Evolutionary conservation across 1,140 invertebrate genomes (phyloP).

Genomic region (Homalodisca vitripennis): DNA sequence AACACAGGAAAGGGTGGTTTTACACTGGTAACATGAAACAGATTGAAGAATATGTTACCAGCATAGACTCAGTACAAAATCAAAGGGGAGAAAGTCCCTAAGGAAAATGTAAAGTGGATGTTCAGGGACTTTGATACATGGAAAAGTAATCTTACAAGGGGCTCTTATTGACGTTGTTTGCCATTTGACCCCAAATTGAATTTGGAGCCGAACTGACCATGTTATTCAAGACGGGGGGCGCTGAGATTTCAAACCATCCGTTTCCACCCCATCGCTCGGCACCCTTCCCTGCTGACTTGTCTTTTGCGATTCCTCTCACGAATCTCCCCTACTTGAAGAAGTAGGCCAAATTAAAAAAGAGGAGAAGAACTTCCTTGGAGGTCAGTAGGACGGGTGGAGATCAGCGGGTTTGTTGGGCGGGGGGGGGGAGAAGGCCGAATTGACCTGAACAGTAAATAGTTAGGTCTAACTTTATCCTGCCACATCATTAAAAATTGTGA

Average conservation of each 20-base stretch:
- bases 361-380: not conserved
- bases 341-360: conserved; percentile 16
- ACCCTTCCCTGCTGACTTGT: conserved; percentile 14
- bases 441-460: too few relatives aligned
- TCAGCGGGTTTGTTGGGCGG: too few relatives aligned
- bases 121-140: conserved; percentile 10
- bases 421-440: not conserved
- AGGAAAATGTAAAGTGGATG: not conserved
- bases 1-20: too few relatives aligned
- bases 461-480: too few relatives aligned
- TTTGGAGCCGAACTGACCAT: conserved; percentile 17
- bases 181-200: conserved; percentile 24
- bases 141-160: conserved; percentile 11
- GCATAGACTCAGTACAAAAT: too few relatives aligned
- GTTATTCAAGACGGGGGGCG: conserved; percentile 14
- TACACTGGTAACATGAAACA: too few relatives aligned
- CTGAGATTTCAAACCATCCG: conserved; percentile 6
- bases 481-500: too few relatives aligned
- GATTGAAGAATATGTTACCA: too few relatives aligned
- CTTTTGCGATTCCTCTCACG: conserved; percentile 12
- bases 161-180: conserved; percentile 1
- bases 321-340: not conserved
- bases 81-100: not conserved
- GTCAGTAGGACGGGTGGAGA: not conserved
- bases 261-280: conserved; percentile 20